Conservation (phyloP, 2,113 vertebrate genomes). For the Larimichthys crocea region DNA sequence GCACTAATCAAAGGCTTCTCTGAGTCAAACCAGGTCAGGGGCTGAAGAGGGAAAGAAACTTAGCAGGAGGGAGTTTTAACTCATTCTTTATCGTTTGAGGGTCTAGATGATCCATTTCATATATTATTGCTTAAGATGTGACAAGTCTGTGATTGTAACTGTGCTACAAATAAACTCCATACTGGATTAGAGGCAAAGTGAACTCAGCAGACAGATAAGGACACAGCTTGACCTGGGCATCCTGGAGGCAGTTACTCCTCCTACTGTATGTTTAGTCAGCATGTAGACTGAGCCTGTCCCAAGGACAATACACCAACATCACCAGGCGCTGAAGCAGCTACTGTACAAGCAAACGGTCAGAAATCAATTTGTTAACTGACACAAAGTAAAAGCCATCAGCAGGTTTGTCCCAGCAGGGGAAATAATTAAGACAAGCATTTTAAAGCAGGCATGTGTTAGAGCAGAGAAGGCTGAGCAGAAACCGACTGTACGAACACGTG, state of each 20-base stretch:
- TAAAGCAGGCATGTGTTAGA: neutral
- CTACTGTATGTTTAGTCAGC: neutral
- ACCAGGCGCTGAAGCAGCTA: conserved; percentile 5
- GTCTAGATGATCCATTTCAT: neutral
- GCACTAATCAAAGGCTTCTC: neutral
- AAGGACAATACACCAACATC: conserved; percentile 4
- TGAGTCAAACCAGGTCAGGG: conserved; percentile 49
- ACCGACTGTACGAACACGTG: neutral
- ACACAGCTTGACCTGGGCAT: neutral
- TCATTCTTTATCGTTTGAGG: neutral
- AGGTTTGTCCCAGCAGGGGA: neutral
- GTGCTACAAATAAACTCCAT: neutral
- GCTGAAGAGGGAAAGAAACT: conserved; percentile 8
- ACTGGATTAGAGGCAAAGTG: neutral
- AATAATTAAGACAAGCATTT: neutral
- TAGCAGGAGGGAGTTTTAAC: neutral
- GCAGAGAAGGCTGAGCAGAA: neutral
- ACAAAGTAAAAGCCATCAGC: conserved; percentile 12
- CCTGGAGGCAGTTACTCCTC: neutral
- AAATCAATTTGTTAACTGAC: conserved; percentile 14
- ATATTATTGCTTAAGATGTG: neutral
- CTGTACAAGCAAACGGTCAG: conserved; percentile 9
- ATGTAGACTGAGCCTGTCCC: neutral
- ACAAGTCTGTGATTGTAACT: neutral
- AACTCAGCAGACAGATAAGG: neutral